Evolutionary conservation across 1,140 invertebrate species (phyloP), one percentile per base, ranked within the genome.

Genomic region (Riptortus pedestris): DNA sequence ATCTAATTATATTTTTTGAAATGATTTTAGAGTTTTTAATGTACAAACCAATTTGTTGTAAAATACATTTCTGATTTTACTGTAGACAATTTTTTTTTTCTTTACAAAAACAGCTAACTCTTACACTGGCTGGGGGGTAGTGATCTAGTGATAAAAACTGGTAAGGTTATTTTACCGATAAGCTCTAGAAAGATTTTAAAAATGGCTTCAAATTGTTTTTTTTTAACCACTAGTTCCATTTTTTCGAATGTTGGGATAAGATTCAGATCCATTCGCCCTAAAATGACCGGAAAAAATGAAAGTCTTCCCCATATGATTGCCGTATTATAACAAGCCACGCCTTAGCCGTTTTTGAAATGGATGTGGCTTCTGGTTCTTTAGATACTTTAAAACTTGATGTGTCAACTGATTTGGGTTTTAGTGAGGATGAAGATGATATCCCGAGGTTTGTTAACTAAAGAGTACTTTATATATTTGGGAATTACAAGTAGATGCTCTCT

Each of bases 141-240:
- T 12, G 51, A 55, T 55, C 24, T 24, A 24, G 24, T 55, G 51
- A 55, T 55, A 55, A 55, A 38, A 24, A 55, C 51, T 22, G 24
- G 51, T 24, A 26, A 55, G 51, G 51, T 55, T 55, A 55, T 55
- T 55, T 55, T 55, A 55, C 51, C 51, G 51, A 55, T 55, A 55
- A 55, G 51, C 26, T 18, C 5, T 24, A 4, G 22, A 55, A 27
- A 24, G 51, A 24, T 24, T 55, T 18, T 52, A 26, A 27, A 55
- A 55, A 55, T 55, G 51, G 2, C 24, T 18, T 9, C 2, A 14
- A 14, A 14, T 7, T 3, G 24, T 55, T 24, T 24, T 26, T 55
- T 24, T 55, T 26, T 9, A 26, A 55, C 18, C 26, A 24, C 24
- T 55, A 3, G 12, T 3, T 3, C 12, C 16, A 14, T 3, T 16